Conservation (phyloP, 2,113 vertebrate genomes). For the Atlantisia rogersi region DNA sequence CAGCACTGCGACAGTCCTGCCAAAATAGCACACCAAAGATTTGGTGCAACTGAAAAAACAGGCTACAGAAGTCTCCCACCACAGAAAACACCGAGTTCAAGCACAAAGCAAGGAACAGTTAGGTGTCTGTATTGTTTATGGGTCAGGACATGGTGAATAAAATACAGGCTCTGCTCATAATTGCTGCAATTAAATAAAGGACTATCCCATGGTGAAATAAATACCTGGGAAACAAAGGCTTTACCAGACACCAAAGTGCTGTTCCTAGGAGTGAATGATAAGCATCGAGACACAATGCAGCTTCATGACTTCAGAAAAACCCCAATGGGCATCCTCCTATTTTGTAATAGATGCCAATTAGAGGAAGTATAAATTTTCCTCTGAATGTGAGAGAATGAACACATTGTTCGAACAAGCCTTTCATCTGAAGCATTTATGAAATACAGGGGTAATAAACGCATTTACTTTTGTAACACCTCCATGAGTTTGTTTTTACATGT, state of each 20-base stretch:
- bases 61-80: neutral
- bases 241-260: neutral
- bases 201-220: neutral
- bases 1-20: neutral
- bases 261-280: neutral
- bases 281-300: constrained; percentile 9
- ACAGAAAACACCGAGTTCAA: neutral
- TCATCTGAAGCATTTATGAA: constrained; percentile 22
- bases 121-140: neutral
- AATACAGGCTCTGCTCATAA: neutral
- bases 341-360: constrained; percentile 6
- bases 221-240: constrained; percentile 20
- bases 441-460: neutral
- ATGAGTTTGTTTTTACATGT: constrained; percentile 26
- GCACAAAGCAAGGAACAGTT: neutral
- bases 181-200: constrained; percentile 1
- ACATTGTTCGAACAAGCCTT: constrained; percentile 40
- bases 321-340: constrained; percentile 23
- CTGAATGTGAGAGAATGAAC: constrained; percentile 21
- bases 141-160: neutral
- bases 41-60: neutral
- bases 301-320: constrained; percentile 21
- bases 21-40: neutral
- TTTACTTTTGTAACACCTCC: constrained; percentile 41
- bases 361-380: constrained; percentile 32